A percentile compares a stretch with the other conserved stretches of the same genome.
Conservation (phyloP, 2,888 invertebrate genomes). For the Philonicus albiceps region DNA sequence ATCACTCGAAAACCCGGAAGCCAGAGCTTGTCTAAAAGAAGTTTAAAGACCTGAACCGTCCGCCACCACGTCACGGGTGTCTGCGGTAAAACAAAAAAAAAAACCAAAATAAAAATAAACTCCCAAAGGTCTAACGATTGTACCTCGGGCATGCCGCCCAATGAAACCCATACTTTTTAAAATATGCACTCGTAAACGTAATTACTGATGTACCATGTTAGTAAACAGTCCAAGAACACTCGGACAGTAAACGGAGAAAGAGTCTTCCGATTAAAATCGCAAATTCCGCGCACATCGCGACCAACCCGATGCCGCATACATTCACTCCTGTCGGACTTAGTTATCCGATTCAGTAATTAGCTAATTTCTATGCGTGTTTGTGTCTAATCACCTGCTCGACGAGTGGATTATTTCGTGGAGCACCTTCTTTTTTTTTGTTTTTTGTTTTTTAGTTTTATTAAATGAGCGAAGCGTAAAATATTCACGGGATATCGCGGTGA, state of each 20-base stretch:
- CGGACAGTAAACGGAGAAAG: not conserved
- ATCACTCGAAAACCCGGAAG: not conserved
- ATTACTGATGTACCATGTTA: not conserved
- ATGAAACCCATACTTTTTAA: not conserved
- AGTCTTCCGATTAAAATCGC: not conserved
- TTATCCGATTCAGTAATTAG: not conserved
- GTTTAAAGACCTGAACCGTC: not conserved
- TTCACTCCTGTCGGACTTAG: not conserved
- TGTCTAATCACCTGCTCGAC: not conserved
- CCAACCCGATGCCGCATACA: not conserved
- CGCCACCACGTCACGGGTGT: not conserved
- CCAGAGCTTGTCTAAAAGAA: not conserved
- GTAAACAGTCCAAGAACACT: not conserved
- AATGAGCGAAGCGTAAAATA: not conserved
- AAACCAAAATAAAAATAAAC: not conserved
- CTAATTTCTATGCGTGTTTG: conserved; percentile 19
- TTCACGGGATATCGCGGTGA: not conserved
- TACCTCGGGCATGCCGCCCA: not conserved
- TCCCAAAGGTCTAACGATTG: not conserved
- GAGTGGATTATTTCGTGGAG: not conserved
- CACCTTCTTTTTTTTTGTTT: not conserved
- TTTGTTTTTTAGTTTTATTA: not conserved
- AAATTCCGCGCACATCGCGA: not conserved
- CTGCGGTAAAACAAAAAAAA: not conserved
- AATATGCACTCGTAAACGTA: not conserved